phyloP scores from a whole-genome alignment of 2,797 vertebrate species.

The Perdix hodgsoniae region DNA sequence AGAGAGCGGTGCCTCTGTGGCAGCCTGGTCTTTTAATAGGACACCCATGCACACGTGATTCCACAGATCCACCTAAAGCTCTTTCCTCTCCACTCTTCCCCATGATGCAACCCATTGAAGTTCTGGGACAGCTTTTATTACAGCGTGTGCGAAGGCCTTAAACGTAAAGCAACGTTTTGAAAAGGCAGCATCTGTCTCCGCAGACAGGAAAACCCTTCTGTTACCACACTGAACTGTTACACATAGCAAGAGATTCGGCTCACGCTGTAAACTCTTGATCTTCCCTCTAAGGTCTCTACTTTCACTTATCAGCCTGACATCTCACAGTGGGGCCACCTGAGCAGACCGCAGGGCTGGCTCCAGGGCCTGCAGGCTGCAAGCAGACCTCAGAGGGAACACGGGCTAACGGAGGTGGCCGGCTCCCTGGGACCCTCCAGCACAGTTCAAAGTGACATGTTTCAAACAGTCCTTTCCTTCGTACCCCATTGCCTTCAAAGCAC shows the following conservation, averaged over 20 bases:
- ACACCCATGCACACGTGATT: slow-evolving; percentile 40
- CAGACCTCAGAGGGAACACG: slow-evolving; percentile 65
- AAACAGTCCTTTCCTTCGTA: slow-evolving; percentile 60
- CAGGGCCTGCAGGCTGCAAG: slow-evolving; percentile 82
- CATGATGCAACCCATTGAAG: slow-evolving; percentile 37
- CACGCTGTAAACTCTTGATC: slow-evolving; percentile 71
- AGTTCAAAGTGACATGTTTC: slow-evolving; percentile 85
- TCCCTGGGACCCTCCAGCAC: slow-evolving; percentile 76
- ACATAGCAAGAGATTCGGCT: slow-evolving; percentile 39
- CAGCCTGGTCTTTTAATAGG: background rate
- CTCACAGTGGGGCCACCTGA: slow-evolving; percentile 88
- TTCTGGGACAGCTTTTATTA: slow-evolving; percentile 57
- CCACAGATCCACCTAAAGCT: slow-evolving; percentile 56
- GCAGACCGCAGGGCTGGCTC: slow-evolving; percentile 85
- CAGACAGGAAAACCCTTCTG: slow-evolving; percentile 67
- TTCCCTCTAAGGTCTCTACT: slow-evolving; percentile 64
- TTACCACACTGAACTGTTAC: slow-evolving; percentile 61
- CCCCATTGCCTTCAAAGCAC: slow-evolving; percentile 82
- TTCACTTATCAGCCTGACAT: slow-evolving; percentile 90
- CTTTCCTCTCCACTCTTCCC: slow-evolving; percentile 57
- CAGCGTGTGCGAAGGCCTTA: slow-evolving; percentile 57
- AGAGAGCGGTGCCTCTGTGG: background rate
- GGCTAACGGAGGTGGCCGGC: slow-evolving; percentile 72
- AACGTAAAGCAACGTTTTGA: slow-evolving; percentile 24
- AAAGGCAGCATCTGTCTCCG: slow-evolving; percentile 55